These are phyloP conservation scores for Neostethus bicornis DNA, from an alignment of 2,797 vertebrate species.

Conservation along the genomic window DNA sequence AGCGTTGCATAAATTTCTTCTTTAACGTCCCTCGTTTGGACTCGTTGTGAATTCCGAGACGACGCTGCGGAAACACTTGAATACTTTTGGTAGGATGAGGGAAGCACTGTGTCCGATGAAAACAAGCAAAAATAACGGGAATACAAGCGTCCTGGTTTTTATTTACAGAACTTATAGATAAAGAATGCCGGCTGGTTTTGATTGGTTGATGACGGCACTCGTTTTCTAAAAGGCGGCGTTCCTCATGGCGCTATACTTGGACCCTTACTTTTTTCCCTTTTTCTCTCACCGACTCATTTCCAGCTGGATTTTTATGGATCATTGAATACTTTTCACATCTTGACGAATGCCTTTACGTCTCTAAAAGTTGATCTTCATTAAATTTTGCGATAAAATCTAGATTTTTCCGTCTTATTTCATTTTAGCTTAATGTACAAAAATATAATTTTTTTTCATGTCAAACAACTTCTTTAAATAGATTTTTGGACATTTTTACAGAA, in stretches of 20 bases:
- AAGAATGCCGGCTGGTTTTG: conserved; percentile 4
- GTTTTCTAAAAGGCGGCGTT: background rate
- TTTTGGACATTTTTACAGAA: conserved; percentile 1
- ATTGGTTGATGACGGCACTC: background rate
- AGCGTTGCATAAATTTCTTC: conserved; percentile 69
- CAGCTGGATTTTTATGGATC: conserved; percentile 8
- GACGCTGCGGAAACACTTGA: conserved; percentile 42
- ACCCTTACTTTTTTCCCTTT: conserved; percentile 13
- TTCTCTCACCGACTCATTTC: background rate
- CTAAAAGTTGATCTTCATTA: no score
- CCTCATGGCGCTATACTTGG: conserved; percentile 31
- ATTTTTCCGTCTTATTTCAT: background rate
- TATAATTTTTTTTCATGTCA: background rate
- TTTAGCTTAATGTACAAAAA: background rate
- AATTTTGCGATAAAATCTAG: no score
- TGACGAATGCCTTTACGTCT: no score
- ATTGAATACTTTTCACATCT: no score
- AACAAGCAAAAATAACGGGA: conserved; percentile 50
- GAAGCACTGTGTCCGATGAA: conserved; percentile 61
- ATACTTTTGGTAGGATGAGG: conserved; percentile 58
- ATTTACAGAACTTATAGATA: conserved; percentile 75
- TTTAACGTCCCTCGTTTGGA: conserved; percentile 29
- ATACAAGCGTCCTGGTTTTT: conserved; percentile 72
- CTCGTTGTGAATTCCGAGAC: conserved; percentile 38
- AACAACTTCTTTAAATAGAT: background rate